These are phyloP conservation scores for Stegophylla sp. DNA, from an alignment of 2,888 invertebrate genomes.

Conservation along the genomic window DNA sequence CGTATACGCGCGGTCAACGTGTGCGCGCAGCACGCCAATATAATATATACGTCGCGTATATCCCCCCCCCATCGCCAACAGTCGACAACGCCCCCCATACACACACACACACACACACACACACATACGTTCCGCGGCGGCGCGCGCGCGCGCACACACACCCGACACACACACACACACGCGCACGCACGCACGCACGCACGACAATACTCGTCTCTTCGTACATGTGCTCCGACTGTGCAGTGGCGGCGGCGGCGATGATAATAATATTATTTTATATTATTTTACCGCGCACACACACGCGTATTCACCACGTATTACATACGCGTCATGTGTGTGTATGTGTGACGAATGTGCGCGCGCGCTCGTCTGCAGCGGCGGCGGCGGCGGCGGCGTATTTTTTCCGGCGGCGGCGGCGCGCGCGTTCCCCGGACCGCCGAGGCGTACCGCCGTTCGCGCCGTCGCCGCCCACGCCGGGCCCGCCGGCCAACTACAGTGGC, in stretches of 20 bases:
- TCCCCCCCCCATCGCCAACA: neutral
- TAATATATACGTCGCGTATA: neutral
- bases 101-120: neutral
- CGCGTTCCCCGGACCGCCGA: slow-evolving; percentile 44
- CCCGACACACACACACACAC: too few relatives aligned
- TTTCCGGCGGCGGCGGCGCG: slow-evolving; percentile 21
- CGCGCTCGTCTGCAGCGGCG: neutral
- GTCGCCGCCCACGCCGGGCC: slow-evolving; percentile 54
- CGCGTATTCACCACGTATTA: neutral
- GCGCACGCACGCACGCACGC: neutral
- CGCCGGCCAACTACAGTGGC: slow-evolving; percentile 55
- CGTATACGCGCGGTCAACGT: slow-evolving; percentile 39
- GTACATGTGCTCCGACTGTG: neutral
- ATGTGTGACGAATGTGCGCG: neutral
- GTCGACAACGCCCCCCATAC: neutral
- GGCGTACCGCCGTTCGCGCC: slow-evolving; percentile 47
- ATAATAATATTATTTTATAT: slow-evolving; percentile 19
- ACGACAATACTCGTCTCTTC: neutral
- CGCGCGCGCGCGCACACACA: neutral
- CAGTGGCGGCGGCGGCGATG: neutral
- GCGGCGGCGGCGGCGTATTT: slow-evolving; percentile 4
- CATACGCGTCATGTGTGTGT: neutral
- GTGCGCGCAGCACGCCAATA: slow-evolving; percentile 25
- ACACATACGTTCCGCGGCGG: too few relatives aligned
- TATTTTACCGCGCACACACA: neutral